phyloP scores from a whole-genome alignment of 2,113 vertebrate genomes.

The Proteles cristata region DNA sequence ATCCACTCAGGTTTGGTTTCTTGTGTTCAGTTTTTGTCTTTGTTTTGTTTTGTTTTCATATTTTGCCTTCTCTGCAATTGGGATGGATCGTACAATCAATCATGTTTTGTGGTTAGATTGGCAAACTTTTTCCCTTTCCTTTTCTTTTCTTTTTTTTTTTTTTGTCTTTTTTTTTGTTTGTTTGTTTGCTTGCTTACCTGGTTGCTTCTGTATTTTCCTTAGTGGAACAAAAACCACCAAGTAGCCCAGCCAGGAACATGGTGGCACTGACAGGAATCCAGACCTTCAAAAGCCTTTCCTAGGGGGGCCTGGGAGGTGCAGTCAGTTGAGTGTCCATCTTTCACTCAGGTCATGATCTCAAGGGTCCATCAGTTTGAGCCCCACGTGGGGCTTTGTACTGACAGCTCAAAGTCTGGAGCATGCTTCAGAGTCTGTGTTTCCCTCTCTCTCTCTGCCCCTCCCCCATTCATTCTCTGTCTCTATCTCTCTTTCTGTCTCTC shows the following conservation, averaged over 20 bases:
- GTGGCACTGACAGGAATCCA: neutral
- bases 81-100: neutral
- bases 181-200: neutral
- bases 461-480: too few species aligned
- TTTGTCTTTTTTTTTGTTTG: too few species aligned
- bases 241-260: neutral
- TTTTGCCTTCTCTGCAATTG: neutral
- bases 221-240: neutral
- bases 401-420: too few species aligned
- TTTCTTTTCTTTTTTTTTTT: too few species aligned
- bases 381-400: too few species aligned
- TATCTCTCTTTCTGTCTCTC: too few species aligned
- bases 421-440: too few species aligned
- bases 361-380: too few species aligned
- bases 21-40: neutral
- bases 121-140: neutral
- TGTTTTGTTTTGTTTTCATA: neutral
- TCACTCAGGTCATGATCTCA: too few species aligned
- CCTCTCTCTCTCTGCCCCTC: too few species aligned
- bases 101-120: neutral
- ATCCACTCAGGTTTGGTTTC: conserved; percentile 26
- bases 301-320: too few species aligned
- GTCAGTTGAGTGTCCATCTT: too few species aligned
- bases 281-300: conserved; percentile 21
- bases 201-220: neutral